Evolutionary conservation across 2,888 invertebrate genomes (phyloP).

Genomic region (Trachelus stipa): DNA sequence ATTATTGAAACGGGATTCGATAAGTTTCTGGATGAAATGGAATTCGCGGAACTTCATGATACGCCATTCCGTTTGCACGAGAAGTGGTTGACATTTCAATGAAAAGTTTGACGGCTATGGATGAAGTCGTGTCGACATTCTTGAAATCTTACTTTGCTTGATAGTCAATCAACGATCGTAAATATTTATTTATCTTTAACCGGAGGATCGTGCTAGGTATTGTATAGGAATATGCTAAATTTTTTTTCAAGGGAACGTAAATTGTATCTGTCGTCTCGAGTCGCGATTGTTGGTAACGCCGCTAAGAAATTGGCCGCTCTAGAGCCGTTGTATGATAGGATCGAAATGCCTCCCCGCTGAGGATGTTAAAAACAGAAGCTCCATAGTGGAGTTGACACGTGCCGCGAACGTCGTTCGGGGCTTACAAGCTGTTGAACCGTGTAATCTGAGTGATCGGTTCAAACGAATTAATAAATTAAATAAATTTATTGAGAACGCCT

Average conservation of each 20-base stretch:
- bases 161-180: background rate
- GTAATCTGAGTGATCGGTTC: slow-evolving; percentile 48
- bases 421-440: slow-evolving; percentile 60
- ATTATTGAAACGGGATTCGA: background rate
- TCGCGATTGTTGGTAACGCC: background rate
- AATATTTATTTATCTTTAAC: background rate
- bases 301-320: slow-evolving; percentile 34
- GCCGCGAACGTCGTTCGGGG: slow-evolving; percentile 49
- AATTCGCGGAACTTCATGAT: background rate
- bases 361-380: slow-evolving; percentile 57
- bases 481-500: background rate
- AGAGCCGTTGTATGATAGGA: slow-evolving; percentile 34
- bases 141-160: background rate
- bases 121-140: background rate
- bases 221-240: no score
- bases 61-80: background rate
- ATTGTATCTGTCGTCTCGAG: background rate
- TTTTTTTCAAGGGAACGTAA: background rate
- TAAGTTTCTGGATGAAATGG: background rate
- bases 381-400: slow-evolving; percentile 51
- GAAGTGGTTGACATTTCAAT: background rate
- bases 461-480: slow-evolving; percentile 48
- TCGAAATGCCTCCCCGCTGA: slow-evolving; percentile 43
- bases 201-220: no score
- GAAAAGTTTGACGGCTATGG: background rate